Conservation (phyloP, 92 coral and sea anemone genomes). For the Plumapathes pennacea region DNA sequence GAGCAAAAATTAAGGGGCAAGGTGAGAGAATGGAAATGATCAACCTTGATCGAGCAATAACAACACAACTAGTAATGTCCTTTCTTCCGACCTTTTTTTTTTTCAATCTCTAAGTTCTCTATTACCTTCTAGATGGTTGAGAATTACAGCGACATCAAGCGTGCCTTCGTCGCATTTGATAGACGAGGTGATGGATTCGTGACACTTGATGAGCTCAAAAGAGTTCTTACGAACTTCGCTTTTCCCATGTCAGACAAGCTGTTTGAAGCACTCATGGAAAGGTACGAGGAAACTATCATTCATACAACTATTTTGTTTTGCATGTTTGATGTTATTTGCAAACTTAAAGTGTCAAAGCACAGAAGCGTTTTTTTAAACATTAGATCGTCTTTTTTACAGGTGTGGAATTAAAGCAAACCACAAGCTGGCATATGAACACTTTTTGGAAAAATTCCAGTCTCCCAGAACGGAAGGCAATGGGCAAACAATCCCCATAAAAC, state of each 20-base stretch:
- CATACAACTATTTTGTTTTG: background rate
- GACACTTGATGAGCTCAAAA: conserved; percentile 83
- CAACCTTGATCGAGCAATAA: background rate
- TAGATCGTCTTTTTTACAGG: conserved; percentile 33
- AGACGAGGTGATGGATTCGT: conserved; percentile 89
- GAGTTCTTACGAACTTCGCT: conserved; percentile 77
- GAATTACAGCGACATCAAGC: conserved; percentile 71
- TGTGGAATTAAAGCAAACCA: conserved; percentile 92
- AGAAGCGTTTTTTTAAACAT: background rate
- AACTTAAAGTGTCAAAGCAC: no score
- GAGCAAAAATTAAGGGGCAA: conserved; percentile 74
- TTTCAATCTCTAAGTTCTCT: background rate
- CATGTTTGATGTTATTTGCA: background rate
- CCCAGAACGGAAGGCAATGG: conserved; percentile 72
- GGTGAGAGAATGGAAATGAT: conserved; percentile 16
- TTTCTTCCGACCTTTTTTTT: background rate
- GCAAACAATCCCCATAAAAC: conserved; percentile 79
- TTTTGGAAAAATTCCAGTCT: conserved; percentile 81
- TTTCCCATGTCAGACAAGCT: conserved; percentile 85
- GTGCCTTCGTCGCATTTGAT: conserved; percentile 91
- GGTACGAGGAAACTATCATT: conserved; percentile 53
- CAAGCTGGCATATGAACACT: conserved; percentile 88
- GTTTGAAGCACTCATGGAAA: conserved; percentile 75
- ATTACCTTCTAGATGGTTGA: conserved; percentile 58
- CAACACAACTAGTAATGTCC: background rate